A percentile compares a stretch with the other conserved stretches of the same genome.
phyloP scores from a whole-genome alignment of 2,113 vertebrate species.

The Plestiodon gilberti region DNA sequence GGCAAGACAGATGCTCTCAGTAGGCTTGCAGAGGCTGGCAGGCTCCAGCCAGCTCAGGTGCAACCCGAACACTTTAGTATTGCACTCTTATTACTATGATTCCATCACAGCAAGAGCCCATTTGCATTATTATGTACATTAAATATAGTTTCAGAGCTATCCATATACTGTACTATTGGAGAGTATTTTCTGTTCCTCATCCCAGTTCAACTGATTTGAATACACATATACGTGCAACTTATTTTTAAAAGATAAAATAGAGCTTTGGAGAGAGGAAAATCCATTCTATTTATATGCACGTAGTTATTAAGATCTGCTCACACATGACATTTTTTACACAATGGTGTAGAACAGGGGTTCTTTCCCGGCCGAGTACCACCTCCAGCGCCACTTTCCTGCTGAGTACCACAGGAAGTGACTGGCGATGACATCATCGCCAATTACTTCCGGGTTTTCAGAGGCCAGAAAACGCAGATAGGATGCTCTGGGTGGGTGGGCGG shows the following conservation, averaged over 20 bases:
- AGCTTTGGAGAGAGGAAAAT: background rate
- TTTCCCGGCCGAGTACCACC: no score
- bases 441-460: no score
- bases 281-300: background rate
- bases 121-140: conserved; percentile 72
- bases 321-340: conserved; percentile 50
- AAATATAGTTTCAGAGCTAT: conserved; percentile 64
- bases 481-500: no score
- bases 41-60: conserved; percentile 83
- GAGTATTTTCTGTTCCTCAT: background rate
- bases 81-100: conserved; percentile 76
- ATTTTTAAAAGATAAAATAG: conserved; percentile 46
- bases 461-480: no score
- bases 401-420: no score
- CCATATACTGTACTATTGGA: conserved; percentile 41
- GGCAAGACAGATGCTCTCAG: conserved; percentile 88
- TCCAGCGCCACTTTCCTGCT: no score
- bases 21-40: conserved; percentile 84
- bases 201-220: conserved; percentile 16
- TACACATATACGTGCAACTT: background rate
- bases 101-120: conserved; percentile 74
- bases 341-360: no score
- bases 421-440: no score
- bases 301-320: background rate
- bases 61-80: conserved; percentile 78